phyloP scores from a whole-genome alignment of 2,888 invertebrate species.

The Agriopis marginaria region DNA sequence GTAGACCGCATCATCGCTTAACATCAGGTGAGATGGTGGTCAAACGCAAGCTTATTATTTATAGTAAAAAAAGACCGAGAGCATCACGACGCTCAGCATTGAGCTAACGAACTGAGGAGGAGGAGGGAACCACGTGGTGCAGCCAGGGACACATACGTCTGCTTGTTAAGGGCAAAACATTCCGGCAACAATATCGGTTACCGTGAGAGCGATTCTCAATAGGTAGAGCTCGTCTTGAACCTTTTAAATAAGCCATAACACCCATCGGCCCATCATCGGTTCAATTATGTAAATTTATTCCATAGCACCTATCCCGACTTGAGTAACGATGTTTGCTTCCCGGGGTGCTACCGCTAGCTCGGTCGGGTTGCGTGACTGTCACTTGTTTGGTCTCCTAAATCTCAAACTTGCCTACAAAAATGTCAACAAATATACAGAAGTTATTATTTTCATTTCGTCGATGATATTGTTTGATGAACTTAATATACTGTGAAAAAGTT shows the following conservation, averaged over 20 bases:
- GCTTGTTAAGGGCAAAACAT: too few species aligned
- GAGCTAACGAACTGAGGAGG: too few species aligned
- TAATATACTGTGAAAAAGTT: too few species aligned
- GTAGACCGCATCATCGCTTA: too few species aligned
- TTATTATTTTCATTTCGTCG: too few species aligned
- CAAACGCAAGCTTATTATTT: too few species aligned
- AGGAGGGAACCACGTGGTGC: too few species aligned
- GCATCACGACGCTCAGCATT: too few species aligned
- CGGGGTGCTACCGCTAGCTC: constrained; percentile 17
- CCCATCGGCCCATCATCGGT: constrained; percentile 17
- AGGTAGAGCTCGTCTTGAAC: constrained; percentile 3
- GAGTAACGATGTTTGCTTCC: constrained; percentile 33
- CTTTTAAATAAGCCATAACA: constrained; percentile 31
- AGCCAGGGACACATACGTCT: too few species aligned
- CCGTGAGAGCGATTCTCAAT: background rate
- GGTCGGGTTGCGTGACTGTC: background rate
- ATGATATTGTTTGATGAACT: background rate
- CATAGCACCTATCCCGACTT: constrained; percentile 21
- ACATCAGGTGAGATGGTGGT: too few species aligned
- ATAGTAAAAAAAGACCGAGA: too few species aligned
- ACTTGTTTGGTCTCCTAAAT: background rate
- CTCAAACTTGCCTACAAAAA: background rate
- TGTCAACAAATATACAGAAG: background rate
- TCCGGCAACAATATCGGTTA: too few species aligned
- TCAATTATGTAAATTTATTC: constrained; percentile 34